phyloP scores from a whole-genome alignment of 1,140 invertebrate genomes.

The Pantala flavescens region DNA sequence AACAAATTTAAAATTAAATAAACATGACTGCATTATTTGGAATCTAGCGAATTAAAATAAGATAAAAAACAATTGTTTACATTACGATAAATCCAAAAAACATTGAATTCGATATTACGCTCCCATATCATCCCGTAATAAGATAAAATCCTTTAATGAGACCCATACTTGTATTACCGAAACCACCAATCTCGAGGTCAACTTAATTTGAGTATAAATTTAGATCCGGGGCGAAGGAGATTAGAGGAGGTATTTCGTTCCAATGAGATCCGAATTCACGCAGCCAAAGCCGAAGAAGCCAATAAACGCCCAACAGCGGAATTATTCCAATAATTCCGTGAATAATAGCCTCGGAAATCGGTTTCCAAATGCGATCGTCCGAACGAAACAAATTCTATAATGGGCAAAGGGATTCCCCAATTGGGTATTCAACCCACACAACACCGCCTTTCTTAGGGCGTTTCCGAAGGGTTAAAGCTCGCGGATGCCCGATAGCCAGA shows the following conservation, averaged over 20 bases:
- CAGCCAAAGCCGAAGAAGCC: background rate
- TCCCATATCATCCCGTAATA: no score
- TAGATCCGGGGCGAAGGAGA: no score
- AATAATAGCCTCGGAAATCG: constrained; percentile 3
- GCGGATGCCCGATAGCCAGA: background rate
- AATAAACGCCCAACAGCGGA: background rate
- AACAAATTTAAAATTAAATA: no score
- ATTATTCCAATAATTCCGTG: constrained; percentile 7
- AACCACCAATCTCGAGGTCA: no score
- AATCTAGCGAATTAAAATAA: no score
- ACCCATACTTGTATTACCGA: no score
- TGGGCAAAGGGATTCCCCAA: background rate
- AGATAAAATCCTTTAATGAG: no score
- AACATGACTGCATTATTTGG: no score
- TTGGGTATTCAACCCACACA: background rate
- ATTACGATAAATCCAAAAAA: no score
- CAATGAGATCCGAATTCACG: background rate
- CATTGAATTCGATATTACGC: no score
- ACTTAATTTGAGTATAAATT: no score
- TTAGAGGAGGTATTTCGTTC: background rate
- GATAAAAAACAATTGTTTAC: no score
- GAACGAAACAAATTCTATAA: background rate
- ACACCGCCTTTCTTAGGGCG: background rate
- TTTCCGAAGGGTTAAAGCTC: background rate
- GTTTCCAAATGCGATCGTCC: background rate